phyloP scores from a whole-genome alignment of 2,888 invertebrate species.

The Latrodectus hesperus region DNA sequence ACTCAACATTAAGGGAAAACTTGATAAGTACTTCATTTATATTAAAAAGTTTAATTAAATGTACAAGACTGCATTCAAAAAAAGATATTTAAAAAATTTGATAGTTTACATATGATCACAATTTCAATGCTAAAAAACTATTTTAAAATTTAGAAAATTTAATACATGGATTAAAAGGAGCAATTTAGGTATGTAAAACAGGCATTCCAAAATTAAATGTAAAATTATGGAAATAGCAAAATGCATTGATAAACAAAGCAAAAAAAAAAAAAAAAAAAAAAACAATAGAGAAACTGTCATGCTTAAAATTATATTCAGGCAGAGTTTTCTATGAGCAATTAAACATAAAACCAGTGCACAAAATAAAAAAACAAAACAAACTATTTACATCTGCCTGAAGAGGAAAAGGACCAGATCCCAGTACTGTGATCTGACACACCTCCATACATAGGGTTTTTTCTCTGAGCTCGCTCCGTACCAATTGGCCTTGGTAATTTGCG shows the following conservation, averaged over 20 bases:
- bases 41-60: too few relatives aligned
- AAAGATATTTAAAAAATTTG: too few relatives aligned
- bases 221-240: background rate
- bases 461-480: conserved; percentile 75
- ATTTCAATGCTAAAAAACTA: too few relatives aligned
- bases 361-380: conserved; percentile 47
- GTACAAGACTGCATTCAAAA: too few relatives aligned
- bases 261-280: conserved; percentile 9
- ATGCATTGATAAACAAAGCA: background rate
- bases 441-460: conserved; percentile 71
- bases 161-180: background rate
- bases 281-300: conserved; percentile 21
- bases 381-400: conserved; percentile 68
- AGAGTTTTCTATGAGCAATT: conserved; percentile 45
- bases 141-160: too few relatives aligned
- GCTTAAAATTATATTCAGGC: conserved; percentile 37
- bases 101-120: too few relatives aligned
- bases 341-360: conserved; percentile 22
- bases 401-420: conserved; percentile 67
- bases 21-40: too few relatives aligned
- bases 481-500: conserved; percentile 75
- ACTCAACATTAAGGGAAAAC: too few relatives aligned
- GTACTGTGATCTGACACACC: conserved; percentile 60
- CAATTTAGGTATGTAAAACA: background rate
- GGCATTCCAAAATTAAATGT: background rate